Base-by-base conservation (phyloP, 2,113 vertebrate genomes). In the Hymenochirus boettgeri region DNA sequence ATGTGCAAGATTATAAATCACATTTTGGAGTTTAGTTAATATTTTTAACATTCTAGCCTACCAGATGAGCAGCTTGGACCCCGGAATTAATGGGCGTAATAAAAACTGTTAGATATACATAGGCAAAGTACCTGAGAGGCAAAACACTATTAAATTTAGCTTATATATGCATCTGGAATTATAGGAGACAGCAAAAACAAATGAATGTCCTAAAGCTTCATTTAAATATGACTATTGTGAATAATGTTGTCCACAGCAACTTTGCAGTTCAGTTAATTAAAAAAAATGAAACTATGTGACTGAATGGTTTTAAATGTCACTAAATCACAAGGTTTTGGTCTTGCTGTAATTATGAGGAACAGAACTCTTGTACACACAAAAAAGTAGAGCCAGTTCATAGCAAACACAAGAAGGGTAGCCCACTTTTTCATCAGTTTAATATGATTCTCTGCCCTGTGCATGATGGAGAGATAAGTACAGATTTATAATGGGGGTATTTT, bases 181-280 rank as follows among this genome's bases (percentile, higher is more conserved):
- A 54, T 15, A 54, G 11, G 24, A 52, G 23, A 22, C 7, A 25
- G 24, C 24, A 17, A 52, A 52, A 52, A 52, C 50, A 54, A 54
- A 54, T 54, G 29, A 54, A 26, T 54, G 17, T n/a, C 31, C 25
- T 29, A 27, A 54, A 54, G 31, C 52, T 54, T 26, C 29, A 54
- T 54, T 54, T 54, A 54, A 27, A 54, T 29, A 27, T 54, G 52
- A 27, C 52, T 54, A 29, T 15, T 29, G 24, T 54, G 52, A 54
- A 27, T 54, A 31, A 54, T 54, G 52, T 53, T 53, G 50, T 3
- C 52, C 52, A 54, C 52, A 54, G 15, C 26, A 26, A 15, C 25
- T 54, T 27, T 54, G 24, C 24, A 54, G 17, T 54, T 29, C 52
- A 18, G 26, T 26, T 29, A 29, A 54, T 54, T 54, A 29, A 54